Percentiles rank a stretch among this genome's conserved stretches.
Conservation (phyloP, 2,888 invertebrate genomes). For the Euphydryas editha region DNA sequence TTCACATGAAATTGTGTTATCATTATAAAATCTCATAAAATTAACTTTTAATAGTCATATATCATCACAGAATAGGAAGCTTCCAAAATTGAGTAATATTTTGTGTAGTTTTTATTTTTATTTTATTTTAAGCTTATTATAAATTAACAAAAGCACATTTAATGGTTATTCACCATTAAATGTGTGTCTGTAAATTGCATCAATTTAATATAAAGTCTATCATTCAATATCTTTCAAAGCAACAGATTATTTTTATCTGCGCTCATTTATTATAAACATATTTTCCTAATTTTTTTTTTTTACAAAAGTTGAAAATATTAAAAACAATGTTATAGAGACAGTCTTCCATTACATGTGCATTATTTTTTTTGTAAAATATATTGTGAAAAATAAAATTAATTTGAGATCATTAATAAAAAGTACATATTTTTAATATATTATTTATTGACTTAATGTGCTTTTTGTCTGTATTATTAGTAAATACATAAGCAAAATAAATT, state of each 20-base stretch:
- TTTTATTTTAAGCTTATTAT: not conserved
- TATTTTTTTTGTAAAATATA: no score
- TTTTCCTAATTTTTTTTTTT: not conserved
- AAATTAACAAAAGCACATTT: constrained; percentile 1
- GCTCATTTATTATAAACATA: not conserved
- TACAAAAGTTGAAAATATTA: no score
- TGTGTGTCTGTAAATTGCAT: constrained; percentile 12
- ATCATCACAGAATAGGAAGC: not conserved
- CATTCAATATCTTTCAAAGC: not conserved
- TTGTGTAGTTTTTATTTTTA: not conserved
- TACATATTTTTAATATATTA: not conserved
- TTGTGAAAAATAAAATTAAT: no score
- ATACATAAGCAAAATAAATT: no score
- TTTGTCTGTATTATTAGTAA: not conserved
- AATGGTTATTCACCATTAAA: not conserved
- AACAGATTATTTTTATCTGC: not conserved
- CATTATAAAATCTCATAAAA: not conserved
- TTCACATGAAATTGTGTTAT: not conserved
- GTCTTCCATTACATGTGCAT: no score
- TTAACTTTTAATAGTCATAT: not conserved
- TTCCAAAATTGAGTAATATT: not conserved
- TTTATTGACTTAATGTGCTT: not conserved
- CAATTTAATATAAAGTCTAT: constrained; percentile 3
- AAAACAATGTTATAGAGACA: no score
- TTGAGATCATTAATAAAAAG: no score